Percentiles rank a stretch among this genome's conserved stretches.
phyloP scores from a whole-genome alignment of 2,113 vertebrate genomes.

The Oncorhynchus clarkii region DNA sequence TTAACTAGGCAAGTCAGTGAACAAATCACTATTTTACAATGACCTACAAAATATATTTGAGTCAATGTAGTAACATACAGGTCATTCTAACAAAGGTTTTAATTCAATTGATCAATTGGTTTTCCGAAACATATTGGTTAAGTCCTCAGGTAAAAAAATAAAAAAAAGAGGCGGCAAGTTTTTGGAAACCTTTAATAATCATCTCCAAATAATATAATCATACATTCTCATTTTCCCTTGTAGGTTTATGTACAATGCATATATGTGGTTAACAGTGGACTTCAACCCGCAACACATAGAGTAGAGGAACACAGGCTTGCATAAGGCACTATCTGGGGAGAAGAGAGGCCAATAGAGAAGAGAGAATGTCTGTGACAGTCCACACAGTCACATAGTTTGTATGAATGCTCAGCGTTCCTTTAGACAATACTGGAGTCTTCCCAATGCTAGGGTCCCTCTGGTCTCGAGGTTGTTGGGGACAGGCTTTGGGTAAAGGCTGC shows the following conservation, averaged over 20 bases:
- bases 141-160: background rate
- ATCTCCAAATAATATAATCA: background rate
- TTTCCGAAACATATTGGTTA: background rate
- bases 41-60: too few relatives aligned
- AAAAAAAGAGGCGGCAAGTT: background rate
- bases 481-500: conserved; percentile 56
- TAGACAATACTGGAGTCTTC: conserved; percentile 20
- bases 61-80: too few relatives aligned
- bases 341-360: background rate
- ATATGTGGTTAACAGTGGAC: conserved; percentile 16
- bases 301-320: conserved; percentile 7
- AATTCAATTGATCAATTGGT: background rate
- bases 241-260: conserved; percentile 55
- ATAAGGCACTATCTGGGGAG: conserved; percentile 22
- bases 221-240: conserved; percentile 20
- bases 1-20: too few relatives aligned
- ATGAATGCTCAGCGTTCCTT: background rate
- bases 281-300: conserved; percentile 14
- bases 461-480: conserved; percentile 35
- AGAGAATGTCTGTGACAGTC: background rate
- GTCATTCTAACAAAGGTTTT: background rate
- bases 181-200: conserved; percentile 31
- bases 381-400: conserved; percentile 5
- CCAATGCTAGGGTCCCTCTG: conserved; percentile 33
- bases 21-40: too few relatives aligned